These are phyloP conservation scores for Sabellastarte sp. DNA, from an alignment of 2,888 invertebrate genomes.

Conservation along the genomic window DNA sequence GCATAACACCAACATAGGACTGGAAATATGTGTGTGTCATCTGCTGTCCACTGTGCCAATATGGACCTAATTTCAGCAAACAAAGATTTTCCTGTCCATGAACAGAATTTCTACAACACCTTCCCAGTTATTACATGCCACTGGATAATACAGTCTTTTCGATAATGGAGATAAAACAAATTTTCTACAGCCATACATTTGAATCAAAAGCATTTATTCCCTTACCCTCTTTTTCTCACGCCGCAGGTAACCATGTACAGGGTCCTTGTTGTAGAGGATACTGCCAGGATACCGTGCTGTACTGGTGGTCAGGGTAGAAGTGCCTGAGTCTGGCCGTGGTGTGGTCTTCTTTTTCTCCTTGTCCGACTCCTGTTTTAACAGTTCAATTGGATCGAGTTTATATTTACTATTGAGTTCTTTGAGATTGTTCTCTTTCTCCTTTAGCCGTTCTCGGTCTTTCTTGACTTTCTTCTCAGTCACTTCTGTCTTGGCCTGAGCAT, in stretches of 20 bases:
- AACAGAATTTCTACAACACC: no score
- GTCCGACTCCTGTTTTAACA: background rate
- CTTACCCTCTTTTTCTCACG: conserved; percentile 6
- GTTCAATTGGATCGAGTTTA: background rate
- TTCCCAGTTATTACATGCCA: no score
- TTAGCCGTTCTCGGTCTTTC: background rate
- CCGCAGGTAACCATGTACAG: conserved; percentile 11
- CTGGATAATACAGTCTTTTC: no score
- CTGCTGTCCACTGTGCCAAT: no score
- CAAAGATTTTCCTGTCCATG: no score
- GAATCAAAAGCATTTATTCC: no score
- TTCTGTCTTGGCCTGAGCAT: background rate
- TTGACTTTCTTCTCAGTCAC: background rate
- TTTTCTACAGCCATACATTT: no score
- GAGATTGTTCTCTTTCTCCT: background rate
- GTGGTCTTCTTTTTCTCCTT: background rate
- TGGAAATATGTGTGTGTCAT: no score
- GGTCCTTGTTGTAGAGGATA: conserved; percentile 10
- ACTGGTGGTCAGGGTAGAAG: background rate
- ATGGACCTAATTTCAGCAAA: no score
- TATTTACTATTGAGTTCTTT: background rate
- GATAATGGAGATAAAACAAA: no score
- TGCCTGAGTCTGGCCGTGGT: background rate
- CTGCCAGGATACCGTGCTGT: conserved; percentile 10
- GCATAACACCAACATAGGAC: no score